A percentile compares a stretch with the other conserved stretches of the same genome.
Conservation (phyloP, 2,888 invertebrate species). For the Macrophya annulata region DNA sequence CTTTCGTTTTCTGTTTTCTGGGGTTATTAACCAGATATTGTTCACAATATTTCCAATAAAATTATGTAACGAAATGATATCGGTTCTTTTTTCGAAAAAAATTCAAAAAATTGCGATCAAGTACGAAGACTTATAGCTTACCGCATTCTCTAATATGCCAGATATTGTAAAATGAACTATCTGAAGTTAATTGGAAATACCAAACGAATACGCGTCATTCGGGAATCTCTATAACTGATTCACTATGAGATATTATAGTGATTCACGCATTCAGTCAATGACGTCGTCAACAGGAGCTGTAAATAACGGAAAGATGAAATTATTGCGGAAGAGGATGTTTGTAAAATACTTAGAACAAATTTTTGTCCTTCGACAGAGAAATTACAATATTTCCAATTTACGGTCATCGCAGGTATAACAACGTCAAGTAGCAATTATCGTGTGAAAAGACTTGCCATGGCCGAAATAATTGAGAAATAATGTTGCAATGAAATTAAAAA, state of each 20-base stretch:
- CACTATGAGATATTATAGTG: background rate
- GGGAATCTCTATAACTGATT: conserved; percentile 23
- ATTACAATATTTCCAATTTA: background rate
- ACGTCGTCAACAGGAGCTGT: background rate
- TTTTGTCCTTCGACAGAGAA: background rate
- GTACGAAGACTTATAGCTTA: background rate
- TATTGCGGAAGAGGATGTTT: background rate
- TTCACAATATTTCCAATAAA: too few species aligned
- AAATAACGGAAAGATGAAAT: background rate
- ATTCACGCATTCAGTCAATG: background rate
- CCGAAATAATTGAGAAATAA: background rate
- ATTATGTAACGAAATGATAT: too few species aligned
- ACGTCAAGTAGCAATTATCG: background rate
- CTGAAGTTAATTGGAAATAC: conserved; percentile 2
- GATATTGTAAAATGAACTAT: background rate
- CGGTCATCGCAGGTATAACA: background rate
- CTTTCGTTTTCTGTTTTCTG: background rate
- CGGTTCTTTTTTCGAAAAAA: too few species aligned
- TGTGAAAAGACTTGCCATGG: background rate
- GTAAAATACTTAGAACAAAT: background rate
- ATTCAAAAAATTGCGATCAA: background rate
- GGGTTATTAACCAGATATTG: too few species aligned
- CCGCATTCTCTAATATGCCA: background rate
- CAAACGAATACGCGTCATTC: background rate
- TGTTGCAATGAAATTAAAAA: background rate